A percentile compares a stretch with the other conserved stretches of the same genome.
phyloP scores from a whole-genome alignment of 2,113 vertebrate species.

The Dasyurus viverrinus region DNA sequence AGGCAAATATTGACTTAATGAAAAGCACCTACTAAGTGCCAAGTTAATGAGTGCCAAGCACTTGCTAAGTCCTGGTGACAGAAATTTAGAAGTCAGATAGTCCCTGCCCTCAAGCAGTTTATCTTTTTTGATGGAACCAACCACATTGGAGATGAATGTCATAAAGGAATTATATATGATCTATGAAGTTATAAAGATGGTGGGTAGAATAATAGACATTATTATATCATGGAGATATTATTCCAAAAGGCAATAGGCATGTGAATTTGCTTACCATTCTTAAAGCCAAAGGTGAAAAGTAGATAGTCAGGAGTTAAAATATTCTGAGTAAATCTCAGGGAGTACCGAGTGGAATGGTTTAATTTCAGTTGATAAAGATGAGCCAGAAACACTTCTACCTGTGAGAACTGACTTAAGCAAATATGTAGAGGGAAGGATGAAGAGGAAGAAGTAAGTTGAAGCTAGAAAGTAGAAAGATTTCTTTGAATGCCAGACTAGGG shows the following conservation, averaged over 20 bases:
- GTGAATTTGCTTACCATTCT: not conserved
- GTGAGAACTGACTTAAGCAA: not conserved
- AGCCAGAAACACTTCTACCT: not conserved
- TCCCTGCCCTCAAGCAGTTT: not conserved
- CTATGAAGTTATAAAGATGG: not conserved
- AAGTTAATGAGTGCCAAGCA: not conserved
- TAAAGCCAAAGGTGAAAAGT: not conserved
- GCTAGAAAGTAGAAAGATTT: not conserved
- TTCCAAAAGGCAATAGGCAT: not conserved
- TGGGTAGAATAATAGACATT: not conserved
- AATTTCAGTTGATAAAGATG: not conserved
- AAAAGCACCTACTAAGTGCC: not conserved
- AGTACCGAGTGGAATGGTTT: not conserved
- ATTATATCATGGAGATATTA: not conserved
- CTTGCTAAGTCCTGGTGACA: too few species aligned
- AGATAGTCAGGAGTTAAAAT: not conserved
- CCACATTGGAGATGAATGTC: not conserved
- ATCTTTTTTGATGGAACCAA: not conserved
- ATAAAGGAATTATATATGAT: not conserved
- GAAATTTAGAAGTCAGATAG: not conserved
- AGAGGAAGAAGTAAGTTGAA: not conserved
- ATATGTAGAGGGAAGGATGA: not conserved
- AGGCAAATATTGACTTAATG: not conserved
- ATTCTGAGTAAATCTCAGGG: not conserved
- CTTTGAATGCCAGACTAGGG: not conserved